Percentiles rank a stretch among this genome's conserved stretches.
Evolutionary conservation across 2,797 vertebrate genomes (phyloP).

Genomic region (Hoplostethus mediterraneus): DNA sequence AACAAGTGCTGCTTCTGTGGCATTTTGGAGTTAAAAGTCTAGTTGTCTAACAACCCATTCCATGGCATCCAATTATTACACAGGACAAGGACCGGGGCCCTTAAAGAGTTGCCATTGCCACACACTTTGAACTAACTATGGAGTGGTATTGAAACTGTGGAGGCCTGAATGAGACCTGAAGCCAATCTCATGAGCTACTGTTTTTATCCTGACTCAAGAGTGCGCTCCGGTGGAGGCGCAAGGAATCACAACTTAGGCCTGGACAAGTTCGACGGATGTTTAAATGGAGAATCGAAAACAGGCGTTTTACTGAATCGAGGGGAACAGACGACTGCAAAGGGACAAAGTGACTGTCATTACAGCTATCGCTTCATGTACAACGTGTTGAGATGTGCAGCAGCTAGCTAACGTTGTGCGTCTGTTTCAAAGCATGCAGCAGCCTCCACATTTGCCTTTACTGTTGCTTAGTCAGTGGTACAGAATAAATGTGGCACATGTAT

Average conservation of each 20-base stretch:
- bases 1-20: slow-evolving; percentile 5
- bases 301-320: slow-evolving; percentile 20
- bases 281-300: slow-evolving; percentile 6
- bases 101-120: background rate
- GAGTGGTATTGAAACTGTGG: slow-evolving; percentile 15
- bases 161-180: slow-evolving; percentile 28
- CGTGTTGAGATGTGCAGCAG: slow-evolving; percentile 24
- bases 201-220: slow-evolving; percentile 47
- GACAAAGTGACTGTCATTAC: background rate
- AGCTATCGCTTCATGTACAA: background rate
- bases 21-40: background rate
- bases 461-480: slow-evolving; percentile 17
- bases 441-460: slow-evolving; percentile 22
- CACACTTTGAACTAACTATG: slow-evolving; percentile 15
- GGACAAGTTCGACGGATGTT: slow-evolving; percentile 13
- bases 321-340: background rate
- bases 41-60: background rate
- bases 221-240: slow-evolving; percentile 53
- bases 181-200: slow-evolving; percentile 36
- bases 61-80: slow-evolving; percentile 3
- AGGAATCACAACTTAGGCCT: slow-evolving; percentile 31
- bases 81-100: slow-evolving; percentile 1
- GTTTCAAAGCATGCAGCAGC: slow-evolving; percentile 33
- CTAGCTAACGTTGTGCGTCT: slow-evolving; percentile 14
- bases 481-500: slow-evolving; percentile 31